phyloP scores from a whole-genome alignment of 2,888 invertebrate genomes.

The Caenorhabditis angaria region DNA sequence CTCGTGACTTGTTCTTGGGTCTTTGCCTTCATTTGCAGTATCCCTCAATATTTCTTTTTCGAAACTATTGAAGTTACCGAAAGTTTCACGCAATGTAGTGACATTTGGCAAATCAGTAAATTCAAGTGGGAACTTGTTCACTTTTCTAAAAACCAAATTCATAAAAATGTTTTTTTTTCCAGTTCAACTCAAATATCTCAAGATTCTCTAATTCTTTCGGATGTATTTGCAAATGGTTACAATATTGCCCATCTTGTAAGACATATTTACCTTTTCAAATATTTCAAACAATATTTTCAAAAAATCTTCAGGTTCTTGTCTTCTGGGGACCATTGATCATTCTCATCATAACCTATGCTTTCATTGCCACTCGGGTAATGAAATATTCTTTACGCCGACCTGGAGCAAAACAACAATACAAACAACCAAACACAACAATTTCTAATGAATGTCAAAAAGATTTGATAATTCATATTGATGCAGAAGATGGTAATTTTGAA shows the following conservation, averaged over 20 bases:
- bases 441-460: background rate
- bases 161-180: background rate
- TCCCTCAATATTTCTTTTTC: conserved; percentile 66
- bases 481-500: conserved; percentile 27
- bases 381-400: conserved; percentile 54
- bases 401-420: conserved; percentile 21
- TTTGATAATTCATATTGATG: conserved; percentile 23
- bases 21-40: conserved; percentile 54
- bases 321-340: conserved; percentile 70
- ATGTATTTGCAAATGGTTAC: conserved; percentile 57
- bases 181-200: conserved; percentile 1
- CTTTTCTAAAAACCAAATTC: background rate
- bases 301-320: conserved; percentile 60
- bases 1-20: conserved; percentile 55
- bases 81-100: conserved; percentile 62
- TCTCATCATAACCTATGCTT: conserved; percentile 59
- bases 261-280: background rate
- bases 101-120: conserved; percentile 60
- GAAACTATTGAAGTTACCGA: conserved; percentile 49
- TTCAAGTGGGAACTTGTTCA: conserved; percentile 12
- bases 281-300: too few species aligned
- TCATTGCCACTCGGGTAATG: conserved; percentile 64
- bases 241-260: conserved; percentile 64
- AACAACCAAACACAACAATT: background rate
- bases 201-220: conserved; percentile 44